Evolutionary conservation across 2,113 vertebrate genomes (phyloP).

Genomic region (human): DNA sequence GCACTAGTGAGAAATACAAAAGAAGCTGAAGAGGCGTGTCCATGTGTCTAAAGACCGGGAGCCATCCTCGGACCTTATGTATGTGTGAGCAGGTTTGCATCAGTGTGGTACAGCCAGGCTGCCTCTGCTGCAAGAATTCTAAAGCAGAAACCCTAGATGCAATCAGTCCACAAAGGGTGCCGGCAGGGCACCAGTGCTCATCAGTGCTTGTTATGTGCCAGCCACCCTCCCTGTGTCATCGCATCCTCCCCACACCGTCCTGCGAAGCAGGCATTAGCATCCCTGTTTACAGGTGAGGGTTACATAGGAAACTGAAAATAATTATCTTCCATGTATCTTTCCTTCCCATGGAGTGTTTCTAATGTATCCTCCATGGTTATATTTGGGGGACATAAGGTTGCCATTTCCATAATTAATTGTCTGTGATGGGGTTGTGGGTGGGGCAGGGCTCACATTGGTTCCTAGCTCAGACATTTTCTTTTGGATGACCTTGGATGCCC

Average conservation of each 20-base stretch:
- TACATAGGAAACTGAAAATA: not conserved
- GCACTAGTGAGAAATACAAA: not conserved
- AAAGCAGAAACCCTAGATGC: not conserved
- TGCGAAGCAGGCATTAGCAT: not conserved
- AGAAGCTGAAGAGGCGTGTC: not conserved
- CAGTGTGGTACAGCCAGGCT: not conserved
- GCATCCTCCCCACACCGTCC: rapidly evolving
- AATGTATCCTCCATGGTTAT: not conserved
- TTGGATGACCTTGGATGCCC: not conserved
- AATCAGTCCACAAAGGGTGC: not conserved
- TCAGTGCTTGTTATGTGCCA: not conserved
- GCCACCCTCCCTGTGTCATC: not conserved
- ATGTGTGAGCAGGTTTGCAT: not conserved
- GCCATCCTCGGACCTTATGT: rapidly evolving
- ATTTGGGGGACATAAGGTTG: not conserved
- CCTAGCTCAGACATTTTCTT: not conserved
- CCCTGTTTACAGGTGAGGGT: not conserved
- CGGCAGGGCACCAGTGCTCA: not conserved
- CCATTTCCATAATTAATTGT: not conserved
- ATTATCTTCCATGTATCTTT: not conserved
- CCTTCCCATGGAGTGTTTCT: not conserved
- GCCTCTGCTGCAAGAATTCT: not conserved
- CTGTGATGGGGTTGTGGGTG: too few relatives aligned
- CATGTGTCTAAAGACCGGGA: not conserved
- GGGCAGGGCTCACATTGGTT: not conserved